These are phyloP conservation scores for Gouania willdenowi DNA, from an alignment of 2,797 vertebrate genomes.

Conservation along the genomic window DNA sequence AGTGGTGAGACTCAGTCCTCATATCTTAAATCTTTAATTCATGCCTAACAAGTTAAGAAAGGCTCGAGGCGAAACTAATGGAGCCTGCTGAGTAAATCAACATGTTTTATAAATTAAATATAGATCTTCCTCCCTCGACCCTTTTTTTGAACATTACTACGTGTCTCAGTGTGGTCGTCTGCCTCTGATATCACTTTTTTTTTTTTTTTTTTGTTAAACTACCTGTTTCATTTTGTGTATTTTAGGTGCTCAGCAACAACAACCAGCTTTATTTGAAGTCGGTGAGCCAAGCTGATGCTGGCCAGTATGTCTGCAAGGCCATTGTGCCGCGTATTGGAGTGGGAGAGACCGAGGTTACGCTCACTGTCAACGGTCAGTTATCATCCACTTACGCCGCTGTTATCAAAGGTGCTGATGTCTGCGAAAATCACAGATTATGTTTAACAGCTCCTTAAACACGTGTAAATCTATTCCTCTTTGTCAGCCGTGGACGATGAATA, in stretches of 20 bases:
- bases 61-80: conserved; percentile 46
- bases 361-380: conserved; percentile 88
- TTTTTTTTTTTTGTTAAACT: conserved; percentile 14
- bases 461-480: background rate
- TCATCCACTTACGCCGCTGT: background rate
- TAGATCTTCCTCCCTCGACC: conserved; percentile 24
- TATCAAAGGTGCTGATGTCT: background rate
- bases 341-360: conserved; percentile 87
- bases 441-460: background rate
- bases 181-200: too few relatives aligned
- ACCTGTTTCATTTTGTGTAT: background rate
- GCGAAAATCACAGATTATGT: background rate
- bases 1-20: conserved; percentile 25
- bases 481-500: background rate
- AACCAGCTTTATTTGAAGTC: conserved; percentile 92
- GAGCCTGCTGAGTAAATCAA: conserved; percentile 62
- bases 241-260: conserved; percentile 93
- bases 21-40: conserved; percentile 62
- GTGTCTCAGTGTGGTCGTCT: too few relatives aligned
- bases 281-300: conserved; percentile 86
- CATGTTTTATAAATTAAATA: conserved; percentile 76
- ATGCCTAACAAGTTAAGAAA: conserved; percentile 56
- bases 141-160: background rate
- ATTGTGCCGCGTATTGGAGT: conserved; percentile 94
- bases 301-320: conserved; percentile 93